These are phyloP conservation scores for Rallus crepitans DNA, from an alignment of 2,797 vertebrate genomes.

Conservation along the genomic window DNA sequence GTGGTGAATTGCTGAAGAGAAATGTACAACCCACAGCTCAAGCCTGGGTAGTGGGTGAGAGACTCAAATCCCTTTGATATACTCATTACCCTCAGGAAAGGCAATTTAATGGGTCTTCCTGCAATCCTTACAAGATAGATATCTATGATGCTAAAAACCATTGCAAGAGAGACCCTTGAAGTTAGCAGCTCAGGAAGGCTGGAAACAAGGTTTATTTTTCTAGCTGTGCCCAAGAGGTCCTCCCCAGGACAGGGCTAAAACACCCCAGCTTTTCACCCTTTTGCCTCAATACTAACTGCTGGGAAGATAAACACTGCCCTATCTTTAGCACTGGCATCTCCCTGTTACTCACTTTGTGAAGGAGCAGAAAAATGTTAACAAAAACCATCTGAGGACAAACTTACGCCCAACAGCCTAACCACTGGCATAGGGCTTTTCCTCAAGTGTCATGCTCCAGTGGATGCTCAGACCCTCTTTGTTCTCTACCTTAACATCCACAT, in stretches of 20 bases:
- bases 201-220: not conserved
- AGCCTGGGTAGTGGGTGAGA: not conserved
- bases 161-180: not conserved
- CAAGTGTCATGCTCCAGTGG: not conserved
- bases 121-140: not conserved
- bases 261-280: not conserved
- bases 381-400: not conserved
- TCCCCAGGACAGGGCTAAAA: not conserved
- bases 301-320: not conserved
- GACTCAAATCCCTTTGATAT: not conserved
- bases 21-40: not conserved
- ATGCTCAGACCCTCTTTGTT: not conserved
- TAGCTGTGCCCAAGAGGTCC: not conserved
- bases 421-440: not conserved
- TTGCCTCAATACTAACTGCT: not conserved
- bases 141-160: not conserved
- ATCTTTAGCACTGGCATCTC: conserved; percentile 12
- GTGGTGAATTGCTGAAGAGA: not conserved
- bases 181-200: not conserved
- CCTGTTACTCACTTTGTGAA: not conserved
- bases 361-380: not conserved
- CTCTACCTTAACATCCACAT: not conserved
- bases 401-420: not conserved
- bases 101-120: not conserved
- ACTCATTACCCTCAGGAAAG: not conserved